phyloP scores from a whole-genome alignment of 2,113 vertebrate species.

The Aptenodytes forsteri region DNA sequence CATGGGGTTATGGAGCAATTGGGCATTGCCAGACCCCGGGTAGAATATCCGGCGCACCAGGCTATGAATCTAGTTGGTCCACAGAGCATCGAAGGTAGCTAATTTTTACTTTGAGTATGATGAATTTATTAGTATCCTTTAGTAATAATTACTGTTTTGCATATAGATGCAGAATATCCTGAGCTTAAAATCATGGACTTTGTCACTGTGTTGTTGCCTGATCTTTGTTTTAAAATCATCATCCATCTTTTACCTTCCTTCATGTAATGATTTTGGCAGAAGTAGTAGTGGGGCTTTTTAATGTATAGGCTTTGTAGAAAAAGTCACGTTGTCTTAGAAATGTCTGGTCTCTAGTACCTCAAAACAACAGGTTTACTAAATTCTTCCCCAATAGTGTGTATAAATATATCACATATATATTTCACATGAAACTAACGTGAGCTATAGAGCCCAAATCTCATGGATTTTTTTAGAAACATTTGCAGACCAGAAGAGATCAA shows the following conservation, averaged over 20 bases:
- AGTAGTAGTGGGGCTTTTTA: neutral
- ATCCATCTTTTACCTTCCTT: neutral
- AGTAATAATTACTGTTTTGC: neutral
- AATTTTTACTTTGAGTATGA: neutral
- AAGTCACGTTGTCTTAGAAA: neutral
- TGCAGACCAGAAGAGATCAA: neutral
- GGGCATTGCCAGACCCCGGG: slow-evolving; percentile 92
- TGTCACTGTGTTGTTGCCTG: neutral
- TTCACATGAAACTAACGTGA: neutral
- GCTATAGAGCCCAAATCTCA: neutral
- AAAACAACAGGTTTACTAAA: neutral
- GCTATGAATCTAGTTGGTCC: slow-evolving; percentile 95
- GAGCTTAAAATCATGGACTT: neutral
- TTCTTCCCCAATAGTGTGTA: neutral
- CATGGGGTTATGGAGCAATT: slow-evolving; percentile 97
- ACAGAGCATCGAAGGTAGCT: slow-evolving; percentile 93
- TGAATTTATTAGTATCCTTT: neutral
- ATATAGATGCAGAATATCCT: neutral
- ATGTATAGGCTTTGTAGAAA: neutral
- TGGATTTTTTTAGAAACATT: neutral
- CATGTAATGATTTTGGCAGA: neutral
- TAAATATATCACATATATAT: neutral
- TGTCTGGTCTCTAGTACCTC: neutral
- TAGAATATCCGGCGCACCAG: slow-evolving; percentile 96
- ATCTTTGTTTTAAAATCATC: neutral